Base-by-base conservation (phyloP, 2,797 vertebrate species). In the Diplodus sargus region DNA sequence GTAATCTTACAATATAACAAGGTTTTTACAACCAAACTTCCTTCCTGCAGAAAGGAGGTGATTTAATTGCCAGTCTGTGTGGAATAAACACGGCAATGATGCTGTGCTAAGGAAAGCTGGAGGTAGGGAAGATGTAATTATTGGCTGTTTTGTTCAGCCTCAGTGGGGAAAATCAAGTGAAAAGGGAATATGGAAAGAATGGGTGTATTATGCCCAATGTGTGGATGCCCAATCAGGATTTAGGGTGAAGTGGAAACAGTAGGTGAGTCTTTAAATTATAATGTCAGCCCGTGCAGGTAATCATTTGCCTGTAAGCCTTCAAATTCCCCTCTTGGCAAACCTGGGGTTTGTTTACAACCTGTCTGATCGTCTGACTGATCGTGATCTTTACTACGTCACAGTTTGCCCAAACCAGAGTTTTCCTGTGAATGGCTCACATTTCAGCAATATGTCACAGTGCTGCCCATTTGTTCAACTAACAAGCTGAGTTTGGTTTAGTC, bases 1-100 rank as follows among this genome's bases (percentile, higher is more conserved):
- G 20, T 67, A 70, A 60, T 72, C 17, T 73, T 70, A 64, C 39
- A 57, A 13, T 61, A 39, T 14, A 74, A 68, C 53, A 15, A 13
- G 0, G 3, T 61, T 70, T 57, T 79, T 48, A 51, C 42, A 4
- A 49, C 5, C 7, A 77, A 54, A 57, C n/a, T 39, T 80, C 42
- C n/a, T 62, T 70, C 52, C 48, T 17, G 57, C 53, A 86, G 76
- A 53, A 53, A 83, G 42, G 47, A 70, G 65, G 52, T 22, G 70
- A 68, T 77, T 76, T 28, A 53, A 76, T 68, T 68, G 20, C 3
- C 22, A 8, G 30, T 10, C 45, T 65, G 52, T 52, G 8, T 43
- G 28, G 20, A 70, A 42, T 42, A 70, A 81, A 82, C 23, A 51
- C 7, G 34, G 15, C 16, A 30, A 28, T 6, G 12, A 60, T 63